Percentiles rank a stretch among this genome's conserved stretches.
These are phyloP conservation scores for Hyperoplus immaculatus DNA, from an alignment of 2,797 vertebrate species.

Conservation along the genomic window DNA sequence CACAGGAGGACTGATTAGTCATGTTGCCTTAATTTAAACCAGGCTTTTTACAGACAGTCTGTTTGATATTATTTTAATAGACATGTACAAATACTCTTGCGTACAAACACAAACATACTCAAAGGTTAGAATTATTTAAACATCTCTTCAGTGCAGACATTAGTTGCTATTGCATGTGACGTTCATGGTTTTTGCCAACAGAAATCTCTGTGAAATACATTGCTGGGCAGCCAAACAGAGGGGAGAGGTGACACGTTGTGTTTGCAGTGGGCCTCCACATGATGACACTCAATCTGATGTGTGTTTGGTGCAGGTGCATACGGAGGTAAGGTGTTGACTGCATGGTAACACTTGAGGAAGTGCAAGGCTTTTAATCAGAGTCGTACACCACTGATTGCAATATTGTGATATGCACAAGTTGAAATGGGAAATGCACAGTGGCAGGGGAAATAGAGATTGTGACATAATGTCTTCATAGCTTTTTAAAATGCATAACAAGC, in stretches of 20 bases:
- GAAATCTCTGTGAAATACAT: background rate
- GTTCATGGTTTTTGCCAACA: constrained; percentile 6
- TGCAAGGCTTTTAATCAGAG: background rate
- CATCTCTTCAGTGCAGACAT: background rate
- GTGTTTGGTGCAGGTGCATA: background rate
- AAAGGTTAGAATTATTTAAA: background rate
- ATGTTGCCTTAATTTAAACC: constrained; percentile 45
- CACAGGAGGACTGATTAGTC: constrained; percentile 58
- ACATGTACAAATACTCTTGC: background rate
- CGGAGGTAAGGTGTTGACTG: background rate
- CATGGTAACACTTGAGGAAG: background rate
- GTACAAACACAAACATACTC: background rate
- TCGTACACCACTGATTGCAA: background rate
- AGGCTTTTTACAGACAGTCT: constrained; percentile 47
- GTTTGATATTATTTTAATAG: constrained; percentile 33
- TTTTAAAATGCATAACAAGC: too few relatives aligned
- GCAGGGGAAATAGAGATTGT: background rate
- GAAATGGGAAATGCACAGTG: background rate
- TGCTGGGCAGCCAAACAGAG: background rate
- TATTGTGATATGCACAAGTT: background rate
- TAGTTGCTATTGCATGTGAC: background rate
- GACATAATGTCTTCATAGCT: background rate
- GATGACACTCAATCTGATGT: background rate
- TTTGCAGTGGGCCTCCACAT: background rate
- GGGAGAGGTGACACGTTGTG: background rate